Conservation (phyloP, 2,888 invertebrate species). For the Trissoscelio sp. region DNA sequence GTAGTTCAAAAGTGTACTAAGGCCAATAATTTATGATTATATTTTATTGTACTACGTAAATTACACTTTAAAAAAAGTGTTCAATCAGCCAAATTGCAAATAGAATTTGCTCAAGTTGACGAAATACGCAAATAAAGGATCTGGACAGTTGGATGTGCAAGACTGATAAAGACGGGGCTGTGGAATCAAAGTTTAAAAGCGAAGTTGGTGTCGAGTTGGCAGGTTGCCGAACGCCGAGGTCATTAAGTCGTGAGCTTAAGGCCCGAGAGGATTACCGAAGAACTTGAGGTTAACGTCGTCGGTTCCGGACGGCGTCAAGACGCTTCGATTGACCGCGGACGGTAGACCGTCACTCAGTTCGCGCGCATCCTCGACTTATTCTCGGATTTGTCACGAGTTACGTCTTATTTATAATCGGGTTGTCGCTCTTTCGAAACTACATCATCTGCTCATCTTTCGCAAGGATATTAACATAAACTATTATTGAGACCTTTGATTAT, state of each 20-base stretch:
- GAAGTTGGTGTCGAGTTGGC: conserved; percentile 69
- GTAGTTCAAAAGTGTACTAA: too few species aligned
- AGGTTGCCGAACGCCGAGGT: conserved; percentile 73
- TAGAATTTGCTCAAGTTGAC: too few species aligned
- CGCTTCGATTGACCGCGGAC: conserved; percentile 64
- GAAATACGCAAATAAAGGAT: conserved; percentile 37
- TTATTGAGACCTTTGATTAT: too few species aligned
- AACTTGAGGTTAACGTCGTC: conserved; percentile 65
- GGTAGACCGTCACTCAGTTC: conserved; percentile 12
- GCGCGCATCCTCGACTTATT: conserved; percentile 49
- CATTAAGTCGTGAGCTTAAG: conserved; percentile 72
- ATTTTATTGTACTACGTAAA: too few species aligned
- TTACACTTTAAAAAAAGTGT: too few species aligned
- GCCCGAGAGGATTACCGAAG: conserved; percentile 65
- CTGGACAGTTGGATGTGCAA: conserved; percentile 19
- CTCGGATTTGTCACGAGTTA: conserved; percentile 62
- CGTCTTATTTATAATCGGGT: conserved; percentile 69
- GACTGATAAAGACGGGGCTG: conserved; percentile 42
- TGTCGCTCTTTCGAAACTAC: conserved; percentile 35
- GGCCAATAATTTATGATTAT: too few species aligned
- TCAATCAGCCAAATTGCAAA: too few species aligned
- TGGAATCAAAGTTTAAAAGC: conserved; percentile 57
- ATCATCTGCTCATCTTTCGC: not conserved
- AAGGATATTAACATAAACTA: not conserved
- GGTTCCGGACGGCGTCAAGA: conserved; percentile 47